phyloP scores from a whole-genome alignment of 64 coral and sea anemone genomes.

The Pachyseris speciosa region DNA sequence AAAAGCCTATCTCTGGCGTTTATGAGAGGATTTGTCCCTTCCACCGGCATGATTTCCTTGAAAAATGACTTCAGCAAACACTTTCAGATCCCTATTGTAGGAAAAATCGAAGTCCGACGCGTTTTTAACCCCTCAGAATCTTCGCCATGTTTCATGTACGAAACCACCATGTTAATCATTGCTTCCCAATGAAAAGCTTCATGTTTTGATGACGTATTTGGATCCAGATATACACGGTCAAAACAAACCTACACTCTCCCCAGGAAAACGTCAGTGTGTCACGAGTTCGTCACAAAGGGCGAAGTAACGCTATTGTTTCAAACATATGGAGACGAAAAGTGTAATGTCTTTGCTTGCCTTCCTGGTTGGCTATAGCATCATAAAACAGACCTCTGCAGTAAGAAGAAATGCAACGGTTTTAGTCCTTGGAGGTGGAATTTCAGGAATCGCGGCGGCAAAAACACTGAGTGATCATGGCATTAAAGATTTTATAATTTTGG shows the following conservation, averaged over 20 bases:
- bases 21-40: slow-evolving; percentile 90
- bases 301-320: neutral
- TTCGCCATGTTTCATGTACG: neutral
- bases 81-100: neutral
- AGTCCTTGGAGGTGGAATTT: slow-evolving; percentile 68
- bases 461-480: slow-evolving; percentile 38
- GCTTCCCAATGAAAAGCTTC: slow-evolving; percentile 11
- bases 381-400: neutral
- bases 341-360: neutral
- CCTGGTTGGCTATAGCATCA: neutral
- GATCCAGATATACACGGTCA: neutral
- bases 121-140: neutral
- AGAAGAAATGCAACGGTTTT: slow-evolving; percentile 50
- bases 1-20: slow-evolving; percentile 95
- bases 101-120: neutral
- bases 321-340: neutral
- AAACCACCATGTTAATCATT: neutral
- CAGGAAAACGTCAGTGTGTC: neutral
- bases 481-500: slow-evolving; percentile 77
- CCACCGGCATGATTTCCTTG: slow-evolving; percentile 77
- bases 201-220: slow-evolving; percentile 21
- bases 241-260: neutral
- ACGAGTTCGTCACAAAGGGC: neutral
- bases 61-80: neutral
- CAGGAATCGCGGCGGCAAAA: slow-evolving; percentile 74